Evolutionary conservation across 2,113 vertebrate genomes (phyloP), one percentile per base, ranked within the genome.

Genomic region (Pionites leucogaster): DNA sequence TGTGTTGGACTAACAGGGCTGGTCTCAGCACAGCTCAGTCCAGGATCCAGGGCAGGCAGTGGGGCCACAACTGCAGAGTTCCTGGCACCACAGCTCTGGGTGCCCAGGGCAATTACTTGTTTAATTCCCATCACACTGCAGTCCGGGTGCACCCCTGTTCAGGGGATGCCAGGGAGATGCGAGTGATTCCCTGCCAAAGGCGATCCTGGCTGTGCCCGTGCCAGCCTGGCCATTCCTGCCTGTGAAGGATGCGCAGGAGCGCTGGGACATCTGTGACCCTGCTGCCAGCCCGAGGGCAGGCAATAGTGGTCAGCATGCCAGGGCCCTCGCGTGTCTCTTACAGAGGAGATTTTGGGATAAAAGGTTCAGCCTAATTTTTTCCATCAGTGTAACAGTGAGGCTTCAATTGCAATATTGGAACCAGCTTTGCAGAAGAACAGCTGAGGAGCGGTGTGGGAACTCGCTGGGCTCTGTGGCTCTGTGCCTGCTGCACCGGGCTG

Each of bases 341-440:
- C 42, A 65, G 79, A 77, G 94, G 82, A 79, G 92, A 86, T 88
- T 94, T 94, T 0, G 9, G 90, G 88, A 96, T 95, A 77, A 95
- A 97, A 95, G 94, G 59, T 94, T 92, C 25, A 4, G 63, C 69
- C 37, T 97, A 95, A 97, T 97, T 90, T 93, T 86, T 97, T 94
- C 92, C 95, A 95, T 92, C 92, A 92, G 94, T 67, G 84, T 71
- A 85, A 69, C 90, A 91, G 90, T 80, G 87, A 90, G 94, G 88
- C 88, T 95, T 94, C 94, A 91, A 68, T 74, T 90, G 47, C 91
- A 83, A 84, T 93, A 92, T 92, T 95, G 83, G 77, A 96, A 94
- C 90, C 95, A 95, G 92, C 91, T 96, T 94, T 84, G 60, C 68
- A 67, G 33, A 78, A 78, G 68, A 83, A 20, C 33, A 18, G 83